Conservation (phyloP, 2,888 invertebrate species). For the Drosophila yooni region DNA sequence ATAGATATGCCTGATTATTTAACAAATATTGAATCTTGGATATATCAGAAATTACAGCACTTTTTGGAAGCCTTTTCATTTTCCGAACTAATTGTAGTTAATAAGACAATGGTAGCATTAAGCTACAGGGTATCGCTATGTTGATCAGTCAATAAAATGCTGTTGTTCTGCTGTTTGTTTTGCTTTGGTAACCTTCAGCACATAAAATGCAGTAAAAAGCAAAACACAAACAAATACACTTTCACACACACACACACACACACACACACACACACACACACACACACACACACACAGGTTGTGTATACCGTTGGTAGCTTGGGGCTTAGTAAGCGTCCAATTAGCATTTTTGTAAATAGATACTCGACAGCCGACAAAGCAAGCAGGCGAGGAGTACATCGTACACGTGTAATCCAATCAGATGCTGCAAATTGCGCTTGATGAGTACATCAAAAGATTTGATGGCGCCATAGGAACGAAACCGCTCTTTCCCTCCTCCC, state of each 20-base stretch:
- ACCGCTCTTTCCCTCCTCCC: neutral
- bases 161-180: conserved; percentile 14
- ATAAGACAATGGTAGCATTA: neutral
- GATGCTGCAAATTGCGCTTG: conserved; percentile 57
- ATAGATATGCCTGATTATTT: neutral
- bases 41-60: neutral
- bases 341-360: conserved; percentile 62
- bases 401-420: conserved; percentile 63
- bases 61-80: neutral
- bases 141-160: neutral
- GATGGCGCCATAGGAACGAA: conserved; percentile 45
- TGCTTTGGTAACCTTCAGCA: conserved; percentile 32
- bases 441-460: conserved; percentile 63
- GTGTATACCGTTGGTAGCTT: conserved; percentile 3
- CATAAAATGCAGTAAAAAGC: conserved; percentile 25
- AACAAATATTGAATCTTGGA: neutral
- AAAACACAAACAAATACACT: conserved; percentile 3
- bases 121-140: conserved; percentile 5
- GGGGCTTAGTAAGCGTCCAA: conserved; percentile 37
- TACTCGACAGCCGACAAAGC: conserved; percentile 26
- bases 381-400: conserved; percentile 11
- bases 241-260: neutral
- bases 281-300: neutral
- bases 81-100: neutral
- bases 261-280: neutral